Evolutionary conservation across 2,888 invertebrate species (phyloP).

Genomic region (Drosophila trichaetosa): DNA sequence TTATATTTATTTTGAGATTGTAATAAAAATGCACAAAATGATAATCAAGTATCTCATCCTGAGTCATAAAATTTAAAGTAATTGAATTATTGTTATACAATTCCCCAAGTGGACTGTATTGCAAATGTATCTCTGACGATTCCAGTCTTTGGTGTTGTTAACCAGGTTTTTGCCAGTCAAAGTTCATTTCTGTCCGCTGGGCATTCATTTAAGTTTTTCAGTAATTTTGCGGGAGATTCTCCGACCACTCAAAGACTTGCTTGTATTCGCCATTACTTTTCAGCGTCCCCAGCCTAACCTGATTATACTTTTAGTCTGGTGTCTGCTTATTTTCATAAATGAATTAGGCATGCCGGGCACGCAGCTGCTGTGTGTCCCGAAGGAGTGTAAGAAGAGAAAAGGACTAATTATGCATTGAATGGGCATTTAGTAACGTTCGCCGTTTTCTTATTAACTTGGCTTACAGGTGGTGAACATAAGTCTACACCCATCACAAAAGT

Average conservation of each 20-base stretch:
- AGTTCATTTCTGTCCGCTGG: constrained; percentile 23
- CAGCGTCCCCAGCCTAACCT: neutral
- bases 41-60: neutral
- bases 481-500: constrained; percentile 83
- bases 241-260: neutral
- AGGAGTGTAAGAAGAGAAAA: neutral
- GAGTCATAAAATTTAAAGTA: neutral
- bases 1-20: neutral
- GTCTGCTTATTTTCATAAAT: constrained; percentile 61
- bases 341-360: constrained; percentile 63
- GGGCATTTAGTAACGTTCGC: constrained; percentile 9
- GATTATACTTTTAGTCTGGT: neutral
- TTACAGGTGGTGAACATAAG: constrained; percentile 83
- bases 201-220: constrained; percentile 33
- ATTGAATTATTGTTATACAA: neutral
- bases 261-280: constrained; percentile 22
- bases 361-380: constrained; percentile 14
- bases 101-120: neutral
- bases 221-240: constrained; percentile 14
- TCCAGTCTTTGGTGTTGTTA: neutral
- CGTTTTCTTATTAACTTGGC: constrained; percentile 24
- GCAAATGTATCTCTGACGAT: neutral
- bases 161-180: constrained; percentile 18
- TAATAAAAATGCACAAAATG: neutral
- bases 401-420: constrained; percentile 44